phyloP scores from a whole-genome alignment of 2,113 vertebrate species.

The Charina bottae region DNA sequence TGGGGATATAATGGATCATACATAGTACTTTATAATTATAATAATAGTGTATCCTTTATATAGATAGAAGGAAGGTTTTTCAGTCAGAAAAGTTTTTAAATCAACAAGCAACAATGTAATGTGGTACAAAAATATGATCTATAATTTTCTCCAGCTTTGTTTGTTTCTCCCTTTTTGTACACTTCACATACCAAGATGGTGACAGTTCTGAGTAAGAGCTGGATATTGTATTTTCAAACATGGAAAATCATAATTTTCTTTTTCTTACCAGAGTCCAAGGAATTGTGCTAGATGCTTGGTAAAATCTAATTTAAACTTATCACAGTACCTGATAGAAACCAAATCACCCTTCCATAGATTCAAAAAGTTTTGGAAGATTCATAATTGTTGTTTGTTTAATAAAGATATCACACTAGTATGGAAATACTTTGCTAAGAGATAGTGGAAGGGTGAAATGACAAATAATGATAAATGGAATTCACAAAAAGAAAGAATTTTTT shows the following conservation, averaged over 20 bases:
- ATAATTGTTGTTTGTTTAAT: not conserved
- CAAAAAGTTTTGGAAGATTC: not conserved
- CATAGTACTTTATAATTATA: not conserved
- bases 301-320: not conserved
- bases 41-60: not conserved
- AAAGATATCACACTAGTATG: not conserved
- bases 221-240: not conserved
- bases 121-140: not conserved
- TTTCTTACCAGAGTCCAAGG: not conserved
- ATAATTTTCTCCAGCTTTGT: not conserved
- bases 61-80: not conserved
- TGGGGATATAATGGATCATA: not conserved
- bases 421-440: not conserved
- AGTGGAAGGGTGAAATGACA: not conserved
- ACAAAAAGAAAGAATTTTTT: conserved; percentile 27
- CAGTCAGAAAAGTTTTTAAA: not conserved
- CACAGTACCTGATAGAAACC: not conserved
- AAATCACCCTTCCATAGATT: not conserved
- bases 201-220: not conserved
- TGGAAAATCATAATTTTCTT: not conserved
- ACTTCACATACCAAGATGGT: not conserved
- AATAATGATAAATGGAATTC: conserved; percentile 17
- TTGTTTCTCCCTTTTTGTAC: not conserved
- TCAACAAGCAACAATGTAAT: not conserved
- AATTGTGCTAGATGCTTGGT: not conserved